Evolutionary conservation across 2,888 invertebrate species (phyloP).

Genomic region (Parapristionchus giblindavisi): DNA sequence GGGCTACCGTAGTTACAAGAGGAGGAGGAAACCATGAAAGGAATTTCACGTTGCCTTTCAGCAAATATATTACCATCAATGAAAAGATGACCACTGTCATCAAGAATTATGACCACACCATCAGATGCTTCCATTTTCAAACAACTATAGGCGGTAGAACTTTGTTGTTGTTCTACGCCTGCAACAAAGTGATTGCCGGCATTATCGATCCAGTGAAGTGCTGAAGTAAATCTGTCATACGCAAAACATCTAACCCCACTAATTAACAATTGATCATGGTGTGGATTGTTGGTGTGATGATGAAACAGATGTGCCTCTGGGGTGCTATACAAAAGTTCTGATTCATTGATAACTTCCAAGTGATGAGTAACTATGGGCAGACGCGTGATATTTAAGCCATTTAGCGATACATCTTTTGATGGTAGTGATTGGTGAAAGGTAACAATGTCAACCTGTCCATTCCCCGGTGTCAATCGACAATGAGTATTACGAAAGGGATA

Average conservation of each 20-base stretch:
- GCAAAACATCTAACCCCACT: no score
- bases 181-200: background rate
- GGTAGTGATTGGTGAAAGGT: background rate
- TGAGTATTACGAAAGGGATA: background rate
- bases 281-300: no score
- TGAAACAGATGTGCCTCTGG: no score
- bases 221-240: background rate
- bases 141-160: background rate
- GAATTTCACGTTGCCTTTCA: background rate
- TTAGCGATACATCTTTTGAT: background rate
- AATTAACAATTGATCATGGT: no score
- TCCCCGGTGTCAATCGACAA: no score
- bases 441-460: no score
- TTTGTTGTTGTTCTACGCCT: background rate
- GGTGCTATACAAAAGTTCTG: background rate
- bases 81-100: background rate
- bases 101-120: background rate
- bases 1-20: no score
- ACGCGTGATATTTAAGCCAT: background rate
- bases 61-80: background rate
- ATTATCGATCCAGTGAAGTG: background rate
- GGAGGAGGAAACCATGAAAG: no score
- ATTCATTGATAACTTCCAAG: background rate
- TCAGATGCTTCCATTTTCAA: background rate
- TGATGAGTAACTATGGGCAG: background rate